Evolutionary conservation across 2,888 invertebrate species (phyloP).

Genomic region (Hyposoter dolosus): DNA sequence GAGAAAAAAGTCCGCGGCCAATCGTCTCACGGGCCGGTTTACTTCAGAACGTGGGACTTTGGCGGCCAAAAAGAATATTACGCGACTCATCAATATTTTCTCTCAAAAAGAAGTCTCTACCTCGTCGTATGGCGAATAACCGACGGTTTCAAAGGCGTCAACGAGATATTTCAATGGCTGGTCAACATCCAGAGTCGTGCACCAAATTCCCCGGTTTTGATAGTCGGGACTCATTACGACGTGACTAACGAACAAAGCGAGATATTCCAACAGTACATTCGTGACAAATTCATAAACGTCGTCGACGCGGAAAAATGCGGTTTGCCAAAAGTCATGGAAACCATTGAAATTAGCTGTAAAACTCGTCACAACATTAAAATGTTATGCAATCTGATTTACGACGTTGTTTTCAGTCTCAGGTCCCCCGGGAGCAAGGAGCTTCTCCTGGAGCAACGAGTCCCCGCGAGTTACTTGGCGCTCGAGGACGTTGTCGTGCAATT

Average conservation of each 20-base stretch:
- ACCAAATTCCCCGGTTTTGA: constrained; percentile 97
- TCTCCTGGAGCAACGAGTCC: constrained; percentile 96
- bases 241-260: constrained; percentile 91
- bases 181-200: constrained; percentile 97
- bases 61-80: constrained; percentile 99
- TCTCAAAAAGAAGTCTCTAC: constrained; percentile 97
- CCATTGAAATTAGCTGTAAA: constrained; percentile 96
- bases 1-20: constrained; percentile 93
- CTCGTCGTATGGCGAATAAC: constrained; percentile 97
- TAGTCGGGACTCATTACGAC: constrained; percentile 98
- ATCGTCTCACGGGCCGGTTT: constrained; percentile 92
- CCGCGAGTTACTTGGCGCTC: constrained; percentile 96
- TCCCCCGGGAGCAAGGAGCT: constrained; percentile 96
- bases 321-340: constrained; percentile 96
- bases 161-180: constrained; percentile 97
- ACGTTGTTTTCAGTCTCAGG: constrained; percentile 95
- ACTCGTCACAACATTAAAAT: constrained; percentile 95
- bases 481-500: constrained; percentile 96
- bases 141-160: constrained; percentile 95
- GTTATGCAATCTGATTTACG: constrained; percentile 96
- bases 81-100: constrained; percentile 99
- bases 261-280: constrained; percentile 94
- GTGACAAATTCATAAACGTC: constrained; percentile 95
- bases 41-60: constrained; percentile 99
- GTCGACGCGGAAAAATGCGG: constrained; percentile 98